A percentile compares a stretch with the other conserved stretches of the same genome.
Conservation (phyloP, 2,797 vertebrate species). For the Coreius guichenoti region DNA sequence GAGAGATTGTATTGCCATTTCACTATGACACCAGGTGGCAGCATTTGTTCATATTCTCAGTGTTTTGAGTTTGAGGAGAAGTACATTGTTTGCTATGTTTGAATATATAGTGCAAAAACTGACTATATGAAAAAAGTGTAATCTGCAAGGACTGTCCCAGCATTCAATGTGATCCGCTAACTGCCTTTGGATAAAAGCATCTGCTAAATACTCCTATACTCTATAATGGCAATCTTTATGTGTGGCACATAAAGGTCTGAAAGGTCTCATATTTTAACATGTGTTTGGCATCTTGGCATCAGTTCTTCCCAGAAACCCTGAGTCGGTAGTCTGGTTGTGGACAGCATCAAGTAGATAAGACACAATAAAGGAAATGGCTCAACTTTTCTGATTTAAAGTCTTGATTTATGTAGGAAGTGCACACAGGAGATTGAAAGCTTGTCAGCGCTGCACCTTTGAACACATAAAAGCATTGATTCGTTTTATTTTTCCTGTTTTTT, state of each 20-base stretch:
- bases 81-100: background rate
- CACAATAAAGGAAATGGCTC: background rate
- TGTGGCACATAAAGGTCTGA: background rate
- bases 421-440: slow-evolving; percentile 12
- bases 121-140: background rate
- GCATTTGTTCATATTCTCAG: slow-evolving; percentile 17
- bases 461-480: background rate
- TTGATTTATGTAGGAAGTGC: background rate
- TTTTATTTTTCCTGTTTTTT: slow-evolving; percentile 27
- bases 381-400: background rate
- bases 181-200: background rate
- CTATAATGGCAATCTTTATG: background rate
- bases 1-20: background rate
- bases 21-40: slow-evolving; percentile 29
- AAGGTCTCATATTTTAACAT: background rate
- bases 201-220: background rate
- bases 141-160: background rate
- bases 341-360: background rate
- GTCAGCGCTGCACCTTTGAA: background rate
- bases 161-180: background rate
- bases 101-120: background rate
- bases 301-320: background rate
- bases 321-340: background rate
- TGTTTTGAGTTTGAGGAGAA: background rate
- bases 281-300: background rate